Percentiles rank a stretch among this genome's conserved stretches.
Evolutionary conservation across 2,888 invertebrate genomes (phyloP).

Genomic region (Tetramorium bicarinatum): DNA sequence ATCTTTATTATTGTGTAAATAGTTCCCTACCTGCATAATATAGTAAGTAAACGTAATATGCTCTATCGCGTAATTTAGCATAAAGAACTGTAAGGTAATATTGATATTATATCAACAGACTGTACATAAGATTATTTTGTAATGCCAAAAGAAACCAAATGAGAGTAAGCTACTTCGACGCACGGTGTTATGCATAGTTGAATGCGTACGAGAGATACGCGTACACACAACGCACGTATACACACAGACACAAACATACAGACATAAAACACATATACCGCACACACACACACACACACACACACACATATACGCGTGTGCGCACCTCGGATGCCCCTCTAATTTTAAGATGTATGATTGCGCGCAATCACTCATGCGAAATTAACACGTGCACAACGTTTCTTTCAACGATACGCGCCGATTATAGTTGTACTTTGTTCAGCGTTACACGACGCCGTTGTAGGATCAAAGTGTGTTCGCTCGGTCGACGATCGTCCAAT

Average conservation of each 20-base stretch:
- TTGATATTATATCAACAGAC: constrained; percentile 82
- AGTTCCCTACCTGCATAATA: constrained; percentile 73
- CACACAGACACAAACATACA: background rate
- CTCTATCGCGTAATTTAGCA: constrained; percentile 77
- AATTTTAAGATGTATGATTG: constrained; percentile 18
- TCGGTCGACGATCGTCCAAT: constrained; percentile 31
- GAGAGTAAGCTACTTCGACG: constrained; percentile 70
- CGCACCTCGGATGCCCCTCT: background rate
- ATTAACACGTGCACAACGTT: constrained; percentile 22
- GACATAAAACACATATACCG: constrained; percentile 16
- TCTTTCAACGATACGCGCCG: constrained; percentile 26
- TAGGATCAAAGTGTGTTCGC: constrained; percentile 7
- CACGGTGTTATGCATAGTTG: constrained; percentile 30
- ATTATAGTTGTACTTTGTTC: constrained; percentile 47
- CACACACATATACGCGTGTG: constrained; percentile 3
- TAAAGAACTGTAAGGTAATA: constrained; percentile 76
- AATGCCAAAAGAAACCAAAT: constrained; percentile 85
- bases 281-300: background rate
- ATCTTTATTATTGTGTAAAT: constrained; percentile 77
- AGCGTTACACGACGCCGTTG: background rate
- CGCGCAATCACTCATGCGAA: constrained; percentile 12
- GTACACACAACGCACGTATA: constrained; percentile 44
- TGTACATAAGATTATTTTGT: constrained; percentile 86
- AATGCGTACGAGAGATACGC: constrained; percentile 13
- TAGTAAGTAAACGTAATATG: constrained; percentile 74